Base-by-base conservation (phyloP, 2,888 invertebrate species). In the Eremobia ochroleuca region DNA sequence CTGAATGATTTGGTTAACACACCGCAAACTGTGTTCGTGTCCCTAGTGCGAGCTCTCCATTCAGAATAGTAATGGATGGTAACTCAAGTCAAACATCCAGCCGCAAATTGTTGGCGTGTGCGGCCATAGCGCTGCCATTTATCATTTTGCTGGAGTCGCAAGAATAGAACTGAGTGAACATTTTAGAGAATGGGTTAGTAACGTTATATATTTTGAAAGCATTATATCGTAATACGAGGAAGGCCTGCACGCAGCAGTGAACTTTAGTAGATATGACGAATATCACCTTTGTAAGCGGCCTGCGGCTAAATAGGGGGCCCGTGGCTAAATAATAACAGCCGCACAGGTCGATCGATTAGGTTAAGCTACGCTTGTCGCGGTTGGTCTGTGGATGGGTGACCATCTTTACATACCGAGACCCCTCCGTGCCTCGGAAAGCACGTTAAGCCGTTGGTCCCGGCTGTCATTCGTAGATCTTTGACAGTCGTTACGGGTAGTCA, bases 61-160 rank as follows among this genome's bases (percentile, higher is more conserved):
- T 31, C 28, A 11, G n/a, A 49, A 49, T 40, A 76, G 49, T 66
- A 43, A 34, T 65, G 37, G 43, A 28, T 13, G 34, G 11, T 58
- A 75, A 55, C 46, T n/a, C 21, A 40, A 78, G 18, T 43, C 40
- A 43, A 40, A 77, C n/a, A 40, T 34, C 28, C 4, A 34, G 21
- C 70, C 55, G 3, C 21, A 64, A 46, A 79, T 49, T 31, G 70
- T 55, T 70, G 31, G 28, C 37, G 28, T 43, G 37, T 61, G 46
- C 15, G 43, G 11, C 34, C 25, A 46, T 13, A 28, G 15, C 15
- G 6, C 28, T 37, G 52, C 4, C 49, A 34, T 79, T 79, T 28
- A 65, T 37, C 21, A 66, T 72, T 79, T 52, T 8, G 25, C 43
- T 52, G 28, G 34, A 58, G 21, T 52, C 15, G 21, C 28, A 15